phyloP scores from a whole-genome alignment of 1,140 invertebrate species.

The Drosophila sturtevanti region DNA sequence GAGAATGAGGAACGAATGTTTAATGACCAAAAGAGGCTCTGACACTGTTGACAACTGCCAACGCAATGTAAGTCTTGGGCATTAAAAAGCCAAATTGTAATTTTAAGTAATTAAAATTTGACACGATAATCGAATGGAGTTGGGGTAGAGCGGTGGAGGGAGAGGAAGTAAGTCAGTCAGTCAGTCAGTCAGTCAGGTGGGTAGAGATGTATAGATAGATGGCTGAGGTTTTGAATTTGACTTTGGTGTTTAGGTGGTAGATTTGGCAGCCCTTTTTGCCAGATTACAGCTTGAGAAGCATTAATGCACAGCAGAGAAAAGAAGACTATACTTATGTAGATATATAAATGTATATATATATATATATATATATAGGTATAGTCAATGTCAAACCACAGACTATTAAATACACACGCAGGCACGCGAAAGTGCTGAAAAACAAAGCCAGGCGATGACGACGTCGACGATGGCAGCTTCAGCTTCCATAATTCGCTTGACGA shows the following conservation, averaged over 20 bases:
- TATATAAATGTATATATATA: constrained; percentile 31
- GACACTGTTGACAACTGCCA: constrained; percentile 68
- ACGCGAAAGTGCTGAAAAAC: constrained; percentile 77
- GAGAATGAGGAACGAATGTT: constrained; percentile 34
- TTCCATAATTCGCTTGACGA: constrained; percentile 77
- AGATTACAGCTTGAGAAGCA: constrained; percentile 65
- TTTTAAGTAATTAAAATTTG: constrained; percentile 79
- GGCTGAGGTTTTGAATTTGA: too few relatives aligned
- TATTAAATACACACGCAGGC: constrained; percentile 80
- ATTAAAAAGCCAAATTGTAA: constrained; percentile 72
- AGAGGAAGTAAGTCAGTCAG: neutral
- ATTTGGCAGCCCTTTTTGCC: constrained; percentile 42
- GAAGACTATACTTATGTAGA: constrained; percentile 43
- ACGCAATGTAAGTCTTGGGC: constrained; percentile 59
- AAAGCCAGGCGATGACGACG: constrained; percentile 53
- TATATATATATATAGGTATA: constrained; percentile 49
- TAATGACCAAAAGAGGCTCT: constrained; percentile 66
- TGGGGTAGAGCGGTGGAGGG: neutral
- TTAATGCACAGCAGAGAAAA: constrained; percentile 47
- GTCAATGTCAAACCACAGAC: constrained; percentile 78
- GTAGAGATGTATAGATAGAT: too few relatives aligned
- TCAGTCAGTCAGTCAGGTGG: neutral
- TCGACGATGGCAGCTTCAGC: constrained; percentile 51
- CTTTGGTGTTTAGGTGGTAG: constrained; percentile 11
- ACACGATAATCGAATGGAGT: constrained; percentile 74